A percentile compares a stretch with the other conserved stretches of the same genome.
Conservation (phyloP, 2,888 invertebrate species). For the Apamea anceps region DNA sequence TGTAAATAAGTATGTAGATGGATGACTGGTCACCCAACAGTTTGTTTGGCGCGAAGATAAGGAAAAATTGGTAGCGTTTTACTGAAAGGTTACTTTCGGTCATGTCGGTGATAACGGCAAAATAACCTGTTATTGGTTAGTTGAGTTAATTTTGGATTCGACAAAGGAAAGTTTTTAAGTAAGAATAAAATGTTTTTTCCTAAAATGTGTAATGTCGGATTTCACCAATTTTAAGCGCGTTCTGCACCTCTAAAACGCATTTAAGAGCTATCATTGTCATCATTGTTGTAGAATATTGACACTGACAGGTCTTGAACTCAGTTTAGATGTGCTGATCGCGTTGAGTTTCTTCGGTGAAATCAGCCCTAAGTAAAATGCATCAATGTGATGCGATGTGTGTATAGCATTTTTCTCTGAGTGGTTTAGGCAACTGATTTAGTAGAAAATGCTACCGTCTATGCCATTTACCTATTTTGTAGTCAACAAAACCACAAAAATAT, state of each 20-base stretch:
- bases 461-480: too few relatives aligned
- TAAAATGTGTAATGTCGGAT: not conserved
- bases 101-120: conserved; percentile 61
- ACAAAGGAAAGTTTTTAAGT: not conserved
- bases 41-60: conserved; percentile 76
- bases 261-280: not conserved
- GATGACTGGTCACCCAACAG: conserved; percentile 88
- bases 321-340: not conserved
- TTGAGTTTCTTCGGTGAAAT: too few relatives aligned
- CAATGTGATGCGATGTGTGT: too few relatives aligned
- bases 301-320: not conserved
- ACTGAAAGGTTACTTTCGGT: conserved; percentile 68
- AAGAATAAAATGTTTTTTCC: not conserved
- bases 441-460: not conserved
- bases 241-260: not conserved
- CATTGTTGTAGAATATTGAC: not conserved
- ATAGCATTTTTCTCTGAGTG: too few relatives aligned
- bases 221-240: not conserved
- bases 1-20: conserved; percentile 87
- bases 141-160: conserved; percentile 3
- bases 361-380: too few relatives aligned
- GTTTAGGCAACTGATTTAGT: too few relatives aligned
- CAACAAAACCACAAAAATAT: not conserved
- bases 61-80: conserved; percentile 64
- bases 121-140: conserved; percentile 42